Percentiles rank a stretch among this genome's conserved stretches.
Evolutionary conservation across 2,797 vertebrate genomes (phyloP).

Genomic region (Characodon lateralis): DNA sequence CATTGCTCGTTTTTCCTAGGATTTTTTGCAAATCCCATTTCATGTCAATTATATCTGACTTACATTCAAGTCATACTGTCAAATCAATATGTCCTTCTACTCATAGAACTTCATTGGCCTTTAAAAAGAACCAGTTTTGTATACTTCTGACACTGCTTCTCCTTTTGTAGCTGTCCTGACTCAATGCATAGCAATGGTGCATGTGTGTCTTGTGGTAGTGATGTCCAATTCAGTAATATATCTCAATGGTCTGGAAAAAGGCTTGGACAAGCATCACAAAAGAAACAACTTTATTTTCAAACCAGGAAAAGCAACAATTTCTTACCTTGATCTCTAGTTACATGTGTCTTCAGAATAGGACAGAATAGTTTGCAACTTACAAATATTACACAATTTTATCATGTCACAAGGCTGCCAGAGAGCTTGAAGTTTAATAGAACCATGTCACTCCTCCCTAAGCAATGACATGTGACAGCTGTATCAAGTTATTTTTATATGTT

Average conservation of each 20-base stretch:
- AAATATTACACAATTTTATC: not conserved
- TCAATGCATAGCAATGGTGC: too few relatives aligned
- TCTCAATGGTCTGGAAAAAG: not conserved
- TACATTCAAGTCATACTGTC: too few relatives aligned
- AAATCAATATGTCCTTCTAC: too few relatives aligned
- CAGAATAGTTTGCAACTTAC: not conserved
- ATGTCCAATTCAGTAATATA: too few relatives aligned
- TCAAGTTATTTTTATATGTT: not conserved
- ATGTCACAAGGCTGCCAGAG: not conserved
- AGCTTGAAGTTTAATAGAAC: not conserved
- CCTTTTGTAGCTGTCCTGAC: too few relatives aligned
- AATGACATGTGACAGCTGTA: not conserved
- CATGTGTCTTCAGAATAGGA: not conserved
- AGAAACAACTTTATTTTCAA: not conserved
- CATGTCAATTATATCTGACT: too few relatives aligned
- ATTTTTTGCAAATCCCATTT: too few relatives aligned
- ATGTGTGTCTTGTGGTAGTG: too few relatives aligned
- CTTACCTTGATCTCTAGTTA: not conserved
- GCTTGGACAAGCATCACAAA: not conserved
- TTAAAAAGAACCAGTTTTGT: too few relatives aligned
- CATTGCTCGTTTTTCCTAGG: too few relatives aligned
- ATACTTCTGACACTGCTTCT: too few relatives aligned
- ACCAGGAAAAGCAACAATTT: conserved; percentile 6
- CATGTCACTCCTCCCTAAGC: not conserved
- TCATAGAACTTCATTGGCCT: too few relatives aligned